Base-by-base conservation (phyloP, 2,888 invertebrate species). In the Mesorhabditis belari region DNA sequence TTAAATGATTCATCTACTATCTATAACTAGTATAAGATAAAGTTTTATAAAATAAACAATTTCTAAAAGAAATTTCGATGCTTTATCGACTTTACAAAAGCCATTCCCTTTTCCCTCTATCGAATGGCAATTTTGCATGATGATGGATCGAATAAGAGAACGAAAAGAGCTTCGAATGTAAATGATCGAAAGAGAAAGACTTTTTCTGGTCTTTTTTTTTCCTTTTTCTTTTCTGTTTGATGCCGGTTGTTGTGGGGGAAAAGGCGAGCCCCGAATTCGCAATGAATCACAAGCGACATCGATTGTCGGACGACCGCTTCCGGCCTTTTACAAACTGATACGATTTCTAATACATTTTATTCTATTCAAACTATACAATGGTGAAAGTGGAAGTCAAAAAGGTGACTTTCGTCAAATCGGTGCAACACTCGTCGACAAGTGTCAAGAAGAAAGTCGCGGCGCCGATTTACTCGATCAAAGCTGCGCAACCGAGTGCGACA, bases 81-180 rank as follows among this genome's bases (percentile, higher is more conserved):
- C n/a, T n/a, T n/a, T n/a, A n/a, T n/a, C n/a, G n/a, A n/a, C n/a
- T n/a, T n/a, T n/a, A n/a, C n/a, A n/a, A n/a, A n/a, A n/a, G n/a
- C n/a, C n/a, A n/a, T n/a, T n/a, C n/a, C n/a, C n/a, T n/a, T n/a
- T n/a, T n/a, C n/a, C n/a, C n/a, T n/a, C n/a, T n/a, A n/a, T n/a
- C n/a, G n/a, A n/a, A n/a, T n/a, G n/a, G n/a, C n/a, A n/a, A n/a
- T n/a, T n/a, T n/a, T n/a, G n/a, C n/a, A n/a, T n/a, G n/a, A n/a
- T n/a, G n/a, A n/a, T n/a, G n/a, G n/a, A 72, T 26, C 55, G 62
- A 5, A 35, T 59, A 3, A 66, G n/a, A n/a, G n/a, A n/a, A n/a
- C n/a, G n/a, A 70, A n/a, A 51, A 57, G 12, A 60, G 69, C 44
- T 17, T 35, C 44, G 44, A 35, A 35, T 35, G 44, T n/a, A 35